These are phyloP conservation scores for Atta cephalotes DNA, from an alignment of 1,140 invertebrate species.

Conservation along the genomic window DNA sequence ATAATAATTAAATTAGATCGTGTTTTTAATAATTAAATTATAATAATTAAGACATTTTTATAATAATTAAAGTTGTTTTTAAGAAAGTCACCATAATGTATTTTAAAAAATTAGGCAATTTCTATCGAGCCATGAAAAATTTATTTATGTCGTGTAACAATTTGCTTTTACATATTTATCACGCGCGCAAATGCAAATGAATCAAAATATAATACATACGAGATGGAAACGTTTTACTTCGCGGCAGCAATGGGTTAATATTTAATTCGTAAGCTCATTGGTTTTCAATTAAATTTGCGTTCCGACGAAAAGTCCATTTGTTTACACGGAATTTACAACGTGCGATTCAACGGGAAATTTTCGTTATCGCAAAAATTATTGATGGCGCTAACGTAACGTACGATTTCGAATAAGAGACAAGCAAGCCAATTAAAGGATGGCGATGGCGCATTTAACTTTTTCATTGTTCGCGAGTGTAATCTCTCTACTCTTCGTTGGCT, in stretches of 20 bases:
- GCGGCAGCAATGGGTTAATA: constrained; percentile 12
- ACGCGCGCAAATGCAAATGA: not conserved
- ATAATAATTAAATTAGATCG: no score
- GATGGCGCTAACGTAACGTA: not conserved
- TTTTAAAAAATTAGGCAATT: not conserved
- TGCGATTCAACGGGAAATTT: constrained; percentile 3
- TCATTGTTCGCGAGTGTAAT: constrained; percentile 31
- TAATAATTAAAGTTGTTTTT: not conserved
- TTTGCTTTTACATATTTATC: constrained; percentile 3
- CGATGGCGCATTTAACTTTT: constrained; percentile 39
- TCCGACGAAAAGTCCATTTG: constrained; percentile 26
- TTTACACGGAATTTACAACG: constrained; percentile 22
- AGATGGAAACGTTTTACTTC: not conserved
- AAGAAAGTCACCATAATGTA: not conserved
- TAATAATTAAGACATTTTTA: no score
- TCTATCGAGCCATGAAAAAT: not conserved
- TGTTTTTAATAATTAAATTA: no score
- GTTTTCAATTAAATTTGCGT: constrained; percentile 42
- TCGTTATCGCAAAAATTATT: constrained; percentile 10
- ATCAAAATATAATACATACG: not conserved
- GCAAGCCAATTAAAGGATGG: constrained; percentile 1
- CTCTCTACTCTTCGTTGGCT: not conserved
- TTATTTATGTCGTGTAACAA: not conserved
- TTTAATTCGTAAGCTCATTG: constrained; percentile 55
- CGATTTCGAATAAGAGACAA: constrained; percentile 1